phyloP scores from a whole-genome alignment of 2,888 invertebrate species.

The Steinernema carpocapsae region DNA sequence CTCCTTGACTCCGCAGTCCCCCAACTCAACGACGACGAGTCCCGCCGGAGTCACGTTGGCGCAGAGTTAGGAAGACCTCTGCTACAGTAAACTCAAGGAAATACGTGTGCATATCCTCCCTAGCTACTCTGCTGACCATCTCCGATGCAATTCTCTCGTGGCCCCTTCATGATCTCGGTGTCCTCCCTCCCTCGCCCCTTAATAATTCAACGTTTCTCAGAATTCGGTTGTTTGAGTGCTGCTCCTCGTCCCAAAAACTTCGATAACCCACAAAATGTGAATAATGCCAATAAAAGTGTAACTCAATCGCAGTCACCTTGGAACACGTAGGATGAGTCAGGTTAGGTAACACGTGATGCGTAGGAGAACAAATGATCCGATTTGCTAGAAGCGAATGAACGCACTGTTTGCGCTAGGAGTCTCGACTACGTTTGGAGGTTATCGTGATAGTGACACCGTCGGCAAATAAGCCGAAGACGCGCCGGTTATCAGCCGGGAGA shows the following conservation, averaged over 20 bases:
- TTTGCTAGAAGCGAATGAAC: too few species aligned
- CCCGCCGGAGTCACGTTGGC: conserved; percentile 8
- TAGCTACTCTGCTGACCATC: conserved; percentile 28
- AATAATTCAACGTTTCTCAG: conserved; percentile 32
- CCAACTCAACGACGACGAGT: conserved; percentile 39
- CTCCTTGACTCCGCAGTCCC: conserved; percentile 48
- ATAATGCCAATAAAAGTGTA: conserved; percentile 19
- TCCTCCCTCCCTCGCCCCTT: conserved; percentile 17
- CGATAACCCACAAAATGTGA: conserved; percentile 25
- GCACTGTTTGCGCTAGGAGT: too few species aligned
- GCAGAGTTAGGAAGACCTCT: conserved; percentile 13
- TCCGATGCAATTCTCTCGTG: conserved; percentile 40
- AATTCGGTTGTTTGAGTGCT: conserved; percentile 25
- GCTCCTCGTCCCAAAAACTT: conserved; percentile 5
- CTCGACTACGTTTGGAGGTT: too few species aligned
- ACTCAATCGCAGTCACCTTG: not conserved
- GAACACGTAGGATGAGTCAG: too few species aligned
- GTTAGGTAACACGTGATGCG: too few species aligned
- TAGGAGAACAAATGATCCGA: too few species aligned
- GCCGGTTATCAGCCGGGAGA: too few species aligned
- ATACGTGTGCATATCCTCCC: conserved; percentile 19
- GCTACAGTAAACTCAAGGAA: conserved; percentile 34
- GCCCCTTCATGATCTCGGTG: conserved; percentile 43
- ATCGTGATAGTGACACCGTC: too few species aligned
- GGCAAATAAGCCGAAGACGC: too few species aligned